Base-by-base conservation (phyloP, 37 sponge, comb jelly and placozoan species). In the Corticium candelabrum region DNA sequence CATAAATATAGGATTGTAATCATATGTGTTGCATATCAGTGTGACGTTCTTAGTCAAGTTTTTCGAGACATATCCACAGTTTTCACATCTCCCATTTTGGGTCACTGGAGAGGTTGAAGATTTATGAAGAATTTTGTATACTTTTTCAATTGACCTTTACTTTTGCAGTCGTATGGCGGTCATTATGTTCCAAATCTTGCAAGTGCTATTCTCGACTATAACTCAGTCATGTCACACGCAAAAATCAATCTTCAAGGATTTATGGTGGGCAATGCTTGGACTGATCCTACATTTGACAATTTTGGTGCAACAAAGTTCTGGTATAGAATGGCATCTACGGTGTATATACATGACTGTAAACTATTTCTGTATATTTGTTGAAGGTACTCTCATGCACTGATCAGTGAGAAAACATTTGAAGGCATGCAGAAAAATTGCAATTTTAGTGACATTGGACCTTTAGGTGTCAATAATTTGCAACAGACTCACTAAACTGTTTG, bases 41-140 rank as follows among this genome's bases (percentile, higher is more conserved):
- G 32, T 79, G 34, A 29, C 31, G 35, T 79, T 79, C 68, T 29
- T 79, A 30, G 21, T 79, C 38, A 32, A 68, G 68, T 79, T 79
- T 37, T 79, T 79, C 35, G 68, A 68, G 35, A 29, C 5, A 1
- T 79, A 79, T 31, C 35, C 62, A 3, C 68, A 79, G 79, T 79
- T 79, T 67, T 27, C 69, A 1, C 34, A 32, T 37, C 43, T 38
- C 57, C 33, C 33, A 2, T 79, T 79, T n/a, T 79, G 67, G 68
- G 68, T 79, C 31, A 67, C 79, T 3, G 79, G 79, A 3, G 79
- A 79, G 41, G 77, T 77, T 35, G 27, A 32, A n/a, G 30, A 39
- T 37, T 7, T 38, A 21, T 1, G 32, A 41, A 76, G 30, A 39
- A 35, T 41, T 68, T 2, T 68, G 2, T 68, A 34, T 68, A 35